A percentile compares a stretch with the other conserved stretches of the same genome.
Evolutionary conservation across 2,113 vertebrate genomes (phyloP).

Genomic region (Centropus bengalensis): DNA sequence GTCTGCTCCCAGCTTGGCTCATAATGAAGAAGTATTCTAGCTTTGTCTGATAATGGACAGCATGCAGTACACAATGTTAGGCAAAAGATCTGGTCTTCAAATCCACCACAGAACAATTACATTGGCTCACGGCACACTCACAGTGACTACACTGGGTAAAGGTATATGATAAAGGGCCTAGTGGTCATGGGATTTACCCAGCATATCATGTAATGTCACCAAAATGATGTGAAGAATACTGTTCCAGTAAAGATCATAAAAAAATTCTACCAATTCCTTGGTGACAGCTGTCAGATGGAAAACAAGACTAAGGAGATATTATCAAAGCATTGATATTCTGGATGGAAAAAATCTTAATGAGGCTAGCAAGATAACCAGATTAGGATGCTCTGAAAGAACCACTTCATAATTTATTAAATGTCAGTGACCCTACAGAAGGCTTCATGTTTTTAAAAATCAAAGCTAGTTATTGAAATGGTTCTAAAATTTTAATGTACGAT

Average conservation of each 20-base stretch:
- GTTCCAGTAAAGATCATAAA: neutral
- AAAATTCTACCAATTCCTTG: neutral
- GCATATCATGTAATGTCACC: neutral
- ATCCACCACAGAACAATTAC: neutral
- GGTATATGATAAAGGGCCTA: neutral
- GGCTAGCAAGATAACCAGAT: neutral
- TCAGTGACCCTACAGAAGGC: neutral
- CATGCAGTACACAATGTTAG: neutral
- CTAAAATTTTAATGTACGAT: neutral
- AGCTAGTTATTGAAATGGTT: neutral
- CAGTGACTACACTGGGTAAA: neutral
- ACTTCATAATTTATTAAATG: conserved; percentile 44
- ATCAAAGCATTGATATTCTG: conserved; percentile 20
- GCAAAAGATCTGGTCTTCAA: neutral
- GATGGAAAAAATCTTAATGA: conserved; percentile 22
- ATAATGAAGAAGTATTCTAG: neutral
- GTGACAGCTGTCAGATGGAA: conserved; percentile 3
- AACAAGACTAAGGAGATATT: conserved; percentile 10
- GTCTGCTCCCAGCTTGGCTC: neutral
- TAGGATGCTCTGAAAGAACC: neutral
- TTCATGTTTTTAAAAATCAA: neutral
- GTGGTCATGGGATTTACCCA: neutral
- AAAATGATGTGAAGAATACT: neutral
- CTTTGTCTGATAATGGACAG: neutral
- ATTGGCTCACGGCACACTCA: neutral